Conservation (phyloP, 2,797 vertebrate species). For the Percopsis omiscomaycus region DNA sequence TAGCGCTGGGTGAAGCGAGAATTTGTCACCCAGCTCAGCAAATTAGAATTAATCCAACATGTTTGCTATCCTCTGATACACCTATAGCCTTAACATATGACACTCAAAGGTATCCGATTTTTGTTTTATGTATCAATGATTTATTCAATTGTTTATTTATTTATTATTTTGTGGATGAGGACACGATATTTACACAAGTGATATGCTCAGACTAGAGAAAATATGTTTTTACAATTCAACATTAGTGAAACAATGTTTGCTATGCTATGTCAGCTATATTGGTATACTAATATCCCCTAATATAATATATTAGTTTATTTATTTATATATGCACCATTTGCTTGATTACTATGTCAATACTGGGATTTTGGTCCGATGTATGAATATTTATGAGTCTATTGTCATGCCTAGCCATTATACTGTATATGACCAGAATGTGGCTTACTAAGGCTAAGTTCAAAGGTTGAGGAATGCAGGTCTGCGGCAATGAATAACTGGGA, state of each 20-base stretch:
- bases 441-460: conserved; percentile 27
- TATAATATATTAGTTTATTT: no score
- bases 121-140: not conserved
- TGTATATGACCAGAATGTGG: no score
- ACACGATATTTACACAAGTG: conserved; percentile 4
- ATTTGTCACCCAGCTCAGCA: conserved; percentile 69
- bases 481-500: conserved; percentile 34
- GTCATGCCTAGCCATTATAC: no score
- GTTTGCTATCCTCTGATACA: conserved; percentile 60
- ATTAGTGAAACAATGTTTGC: no score
- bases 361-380: not conserved
- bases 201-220: conserved; percentile 9
- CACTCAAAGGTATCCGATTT: conserved; percentile 19
- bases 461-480: conserved; percentile 13
- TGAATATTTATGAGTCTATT: conserved; percentile 44
- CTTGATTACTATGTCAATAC: conserved; percentile 49
- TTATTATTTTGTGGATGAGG: not conserved
- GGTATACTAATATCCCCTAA: no score
- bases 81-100: conserved; percentile 50
- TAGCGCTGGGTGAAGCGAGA: conserved; percentile 59
- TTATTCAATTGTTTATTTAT: not conserved
- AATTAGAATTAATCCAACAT: conserved; percentile 66
- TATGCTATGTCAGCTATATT: no score
- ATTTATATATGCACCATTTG: conserved; percentile 24
- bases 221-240: conserved; percentile 1